Conservation (phyloP, 1,140 invertebrate species). For the Reticulitermes speratus region DNA sequence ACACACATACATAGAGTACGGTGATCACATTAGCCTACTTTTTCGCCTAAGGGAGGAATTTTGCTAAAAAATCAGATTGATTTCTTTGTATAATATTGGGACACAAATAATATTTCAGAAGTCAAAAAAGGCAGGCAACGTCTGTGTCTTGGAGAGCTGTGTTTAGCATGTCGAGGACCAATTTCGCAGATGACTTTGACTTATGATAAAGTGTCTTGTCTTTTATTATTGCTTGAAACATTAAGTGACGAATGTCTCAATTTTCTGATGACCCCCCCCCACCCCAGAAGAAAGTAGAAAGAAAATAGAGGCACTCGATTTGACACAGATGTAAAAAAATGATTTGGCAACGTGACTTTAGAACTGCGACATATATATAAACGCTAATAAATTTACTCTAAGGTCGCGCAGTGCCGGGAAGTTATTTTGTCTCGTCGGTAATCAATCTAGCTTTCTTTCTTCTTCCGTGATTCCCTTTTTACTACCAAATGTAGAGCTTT, state of each 20-base stretch:
- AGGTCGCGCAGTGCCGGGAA: neutral
- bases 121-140: neutral
- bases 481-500: neutral
- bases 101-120: neutral
- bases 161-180: neutral
- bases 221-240: slow-evolving; percentile 1
- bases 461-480: neutral
- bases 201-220: slow-evolving; percentile 7
- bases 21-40: no score
- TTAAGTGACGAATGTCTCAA: slow-evolving; percentile 29
- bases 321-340: slow-evolving; percentile 15
- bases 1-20: no score
- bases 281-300: no score
- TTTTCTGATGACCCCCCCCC: neutral
- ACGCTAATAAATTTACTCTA: slow-evolving; percentile 23
- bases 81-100: neutral
- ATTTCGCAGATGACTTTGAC: neutral
- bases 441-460: slow-evolving; percentile 19
- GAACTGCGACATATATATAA: slow-evolving; percentile 22
- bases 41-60: no score
- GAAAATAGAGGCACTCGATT: neutral
- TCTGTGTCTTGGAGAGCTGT: neutral
- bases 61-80: no score
- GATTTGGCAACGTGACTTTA: slow-evolving; percentile 21
- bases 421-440: slow-evolving; percentile 24